Evolutionary conservation across 1,140 invertebrate species (phyloP), one percentile per base, ranked within the genome.

Genomic region (Caenorhabditis briggsae): DNA sequence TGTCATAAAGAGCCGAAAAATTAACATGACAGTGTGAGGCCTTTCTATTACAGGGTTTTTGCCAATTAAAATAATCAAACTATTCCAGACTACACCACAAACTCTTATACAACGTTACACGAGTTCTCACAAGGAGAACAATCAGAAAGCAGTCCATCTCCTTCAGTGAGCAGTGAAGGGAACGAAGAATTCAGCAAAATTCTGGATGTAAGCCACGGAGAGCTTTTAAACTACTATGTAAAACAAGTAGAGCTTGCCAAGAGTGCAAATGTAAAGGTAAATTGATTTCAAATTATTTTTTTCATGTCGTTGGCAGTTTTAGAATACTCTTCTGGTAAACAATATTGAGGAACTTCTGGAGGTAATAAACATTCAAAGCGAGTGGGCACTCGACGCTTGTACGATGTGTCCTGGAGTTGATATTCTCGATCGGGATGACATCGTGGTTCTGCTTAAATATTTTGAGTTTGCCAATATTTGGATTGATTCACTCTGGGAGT

Each of bases 21-120:
- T n/a, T n/a, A n/a, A n/a, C n/a, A n/a, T n/a, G n/a, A n/a, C n/a
- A n/a, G n/a, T n/a, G n/a, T n/a, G n/a, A n/a, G n/a, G n/a, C n/a
- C n/a, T n/a, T n/a, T n/a, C n/a, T n/a, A n/a, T n/a, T n/a, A n/a
- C n/a, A n/a, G n/a, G n/a, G n/a, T n/a, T n/a, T n/a, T n/a, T n/a
- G n/a, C n/a, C n/a, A n/a, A n/a, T n/a, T n/a, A n/a, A n/a, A n/a
- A n/a, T n/a, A n/a, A n/a, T n/a, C n/a, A n/a, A n/a, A n/a, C n/a
- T n/a, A n/a, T 64, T 70, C 18, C 64, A 70, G 64, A 70, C 18
- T 70, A 70, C 64, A 70, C 64, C 33, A 70, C 64, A 5, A 70
- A 70, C 20, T 70, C 64, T 14, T 70, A 70, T 41, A 70, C 64
- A 6, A 70, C 64, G 2, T 41, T 70, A 16, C 64, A 70, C 23